phyloP scores from a whole-genome alignment of 2,113 vertebrate species.

The Serranochromis macrocephalus region DNA sequence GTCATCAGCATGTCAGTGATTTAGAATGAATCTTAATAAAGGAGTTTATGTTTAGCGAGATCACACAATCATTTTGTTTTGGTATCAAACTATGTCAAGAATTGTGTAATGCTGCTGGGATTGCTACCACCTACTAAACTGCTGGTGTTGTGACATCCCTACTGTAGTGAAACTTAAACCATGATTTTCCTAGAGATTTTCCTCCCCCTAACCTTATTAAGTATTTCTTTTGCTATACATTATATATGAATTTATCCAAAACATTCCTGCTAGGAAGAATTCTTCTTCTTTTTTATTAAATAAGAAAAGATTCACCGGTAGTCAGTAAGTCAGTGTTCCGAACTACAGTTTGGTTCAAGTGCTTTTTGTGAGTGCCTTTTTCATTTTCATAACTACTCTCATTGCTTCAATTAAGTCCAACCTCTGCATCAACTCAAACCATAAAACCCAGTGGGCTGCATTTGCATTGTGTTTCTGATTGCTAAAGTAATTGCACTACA shows the following conservation, averaged over 20 bases:
- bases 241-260: neutral
- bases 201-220: fast-evolving
- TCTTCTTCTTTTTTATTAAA: neutral
- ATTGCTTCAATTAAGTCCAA: neutral
- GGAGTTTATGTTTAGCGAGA: neutral
- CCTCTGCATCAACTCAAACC: neutral
- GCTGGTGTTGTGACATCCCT: neutral
- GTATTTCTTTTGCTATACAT: neutral
- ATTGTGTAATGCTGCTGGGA: neutral
- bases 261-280: neutral
- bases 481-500: neutral
- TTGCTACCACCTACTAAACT: neutral
- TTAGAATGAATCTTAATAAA: neutral
- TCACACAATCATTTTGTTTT: neutral
- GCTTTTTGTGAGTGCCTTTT: neutral
- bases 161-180: neutral
- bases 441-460: neutral
- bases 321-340: neutral
- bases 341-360: neutral
- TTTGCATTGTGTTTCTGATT: neutral
- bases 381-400: neutral
- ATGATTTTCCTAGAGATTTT: neutral
- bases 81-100: neutral
- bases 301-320: neutral
- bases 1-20: neutral